These are phyloP conservation scores for Archocentrus centrarchus DNA, from an alignment of 2,113 vertebrate genomes.

Conservation along the genomic window DNA sequence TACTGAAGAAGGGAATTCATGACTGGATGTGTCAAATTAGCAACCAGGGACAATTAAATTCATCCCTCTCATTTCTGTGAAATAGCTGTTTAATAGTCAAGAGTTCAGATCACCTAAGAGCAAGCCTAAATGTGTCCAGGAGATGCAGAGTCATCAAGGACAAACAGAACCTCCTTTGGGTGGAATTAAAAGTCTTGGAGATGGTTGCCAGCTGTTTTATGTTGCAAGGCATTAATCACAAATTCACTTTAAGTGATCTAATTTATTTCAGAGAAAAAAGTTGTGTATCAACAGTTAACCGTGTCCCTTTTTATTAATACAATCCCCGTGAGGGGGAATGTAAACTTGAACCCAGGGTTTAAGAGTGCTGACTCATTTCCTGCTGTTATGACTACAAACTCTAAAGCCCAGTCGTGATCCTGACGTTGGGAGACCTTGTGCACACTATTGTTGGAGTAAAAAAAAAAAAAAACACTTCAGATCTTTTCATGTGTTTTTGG, in stretches of 20 bases:
- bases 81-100: not conserved
- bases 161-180: conserved; percentile 13
- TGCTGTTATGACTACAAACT: conserved; percentile 16
- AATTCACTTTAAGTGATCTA: conserved; percentile 41
- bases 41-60: not conserved
- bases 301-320: conserved; percentile 3
- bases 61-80: not conserved
- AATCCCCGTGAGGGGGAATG: not conserved
- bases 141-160: not conserved
- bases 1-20: not conserved
- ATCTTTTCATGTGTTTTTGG: not conserved
- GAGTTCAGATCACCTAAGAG: not conserved
- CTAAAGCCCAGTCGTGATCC: conserved; percentile 12
- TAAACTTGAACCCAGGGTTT: not conserved
- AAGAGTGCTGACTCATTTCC: conserved; percentile 31
- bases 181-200: conserved; percentile 14
- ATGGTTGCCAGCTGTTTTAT: conserved; percentile 25
- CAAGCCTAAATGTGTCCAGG: not conserved
- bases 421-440: not conserved
- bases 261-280: conserved; percentile 21
- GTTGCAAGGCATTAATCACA: conserved; percentile 30
- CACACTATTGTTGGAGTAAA: not conserved
- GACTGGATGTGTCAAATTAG: not conserved
- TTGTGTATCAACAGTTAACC: not conserved
- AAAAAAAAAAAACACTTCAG: conserved; percentile 8